These are phyloP conservation scores for Neoarius graeffei DNA, from an alignment of 2,113 vertebrate species.

Conservation along the genomic window DNA sequence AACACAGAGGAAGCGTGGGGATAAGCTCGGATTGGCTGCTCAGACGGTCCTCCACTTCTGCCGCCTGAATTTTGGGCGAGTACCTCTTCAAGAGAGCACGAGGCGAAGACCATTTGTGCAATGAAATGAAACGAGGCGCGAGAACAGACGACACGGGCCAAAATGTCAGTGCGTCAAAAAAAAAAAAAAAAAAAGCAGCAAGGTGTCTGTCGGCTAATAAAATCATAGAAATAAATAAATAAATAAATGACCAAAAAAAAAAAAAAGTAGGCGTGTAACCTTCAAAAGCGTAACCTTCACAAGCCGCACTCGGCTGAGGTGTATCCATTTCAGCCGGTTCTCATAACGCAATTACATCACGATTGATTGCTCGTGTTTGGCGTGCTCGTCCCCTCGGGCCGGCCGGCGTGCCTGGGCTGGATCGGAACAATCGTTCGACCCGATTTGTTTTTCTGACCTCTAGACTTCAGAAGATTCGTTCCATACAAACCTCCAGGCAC, in stretches of 20 bases:
- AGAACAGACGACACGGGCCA: background rate
- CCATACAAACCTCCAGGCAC: slow-evolving; percentile 20
- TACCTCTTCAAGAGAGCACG: background rate
- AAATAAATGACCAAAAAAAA: background rate
- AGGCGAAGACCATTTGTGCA: slow-evolving; percentile 13
- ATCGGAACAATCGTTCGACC: slow-evolving; percentile 45
- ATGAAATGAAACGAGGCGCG: slow-evolving; percentile 10
- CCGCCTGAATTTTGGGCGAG: slow-evolving; percentile 14
- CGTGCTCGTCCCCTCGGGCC: slow-evolving; percentile 28
- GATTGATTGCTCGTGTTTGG: slow-evolving; percentile 48
- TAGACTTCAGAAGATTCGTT: slow-evolving; percentile 29
- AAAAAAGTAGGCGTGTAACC: slow-evolving; percentile 5
- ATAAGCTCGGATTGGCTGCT: slow-evolving; percentile 47
- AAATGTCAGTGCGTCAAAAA: slow-evolving; percentile 37
- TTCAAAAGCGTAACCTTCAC: slow-evolving; percentile 43
- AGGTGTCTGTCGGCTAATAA: slow-evolving; percentile 21
- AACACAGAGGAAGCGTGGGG: slow-evolving; percentile 44
- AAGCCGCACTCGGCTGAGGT: slow-evolving; percentile 22
- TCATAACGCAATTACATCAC: slow-evolving; percentile 54
- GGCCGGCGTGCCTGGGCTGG: slow-evolving; percentile 16
- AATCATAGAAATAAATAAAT: background rate
- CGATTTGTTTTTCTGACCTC: slow-evolving; percentile 35
- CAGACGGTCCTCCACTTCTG: slow-evolving; percentile 12
- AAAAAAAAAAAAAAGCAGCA: background rate
- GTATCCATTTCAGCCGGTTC: slow-evolving; percentile 41